Evolutionary conservation across 2,113 vertebrate genomes (phyloP), one percentile per base, ranked within the genome.

Genomic region (Zosterops hypoxanthus): DNA sequence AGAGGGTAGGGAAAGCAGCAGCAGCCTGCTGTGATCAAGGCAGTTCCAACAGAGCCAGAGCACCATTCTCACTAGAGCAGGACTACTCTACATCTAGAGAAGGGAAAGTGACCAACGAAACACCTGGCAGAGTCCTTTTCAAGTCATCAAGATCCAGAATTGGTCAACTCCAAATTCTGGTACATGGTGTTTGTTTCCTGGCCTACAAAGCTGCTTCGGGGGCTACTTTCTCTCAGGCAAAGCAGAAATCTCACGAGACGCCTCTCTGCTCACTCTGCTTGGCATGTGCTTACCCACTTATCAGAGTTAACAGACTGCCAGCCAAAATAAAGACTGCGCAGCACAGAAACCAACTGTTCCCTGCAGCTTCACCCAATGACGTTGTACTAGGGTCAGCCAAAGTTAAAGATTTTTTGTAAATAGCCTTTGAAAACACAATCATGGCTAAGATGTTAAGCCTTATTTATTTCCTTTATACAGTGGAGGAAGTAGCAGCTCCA

Each of bases 331-430:
- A 95, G 89, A 70, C 95, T 89, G 57, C 17, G 14, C 88, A 61
- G 63, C 90, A 94, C 82, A 95, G 92, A 95, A 94, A 91, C 82
- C 92, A 90, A 73, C 93, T 96, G 93, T 95, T 96, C 93, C 90
- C 90, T 66, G 5, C 92, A 66, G 93, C 88, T 91, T 96, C 92
- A 83, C 82, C 75, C 82, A 2, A 66, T 95, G 93, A 94, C 22
- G 46, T 3, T 14, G 33, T 28, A 31, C 68, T 83, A 36, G 87
- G 94, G 93, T 95, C 94, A 95, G 93, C 92, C 96, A 96, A 96
- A 95, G 94, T 95, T 95, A 95, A 95, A 88, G 82, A 80, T 73
- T 87, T 95, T 82, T 90, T 53, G 71, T 90, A 94, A 94, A 86
- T 83, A 92, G 90, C 85, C 75, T 86, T 85, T 87, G 63, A 95